Evolutionary conservation across 2,113 vertebrate species (phyloP).

Genomic region (Fulmarus glacialis): DNA sequence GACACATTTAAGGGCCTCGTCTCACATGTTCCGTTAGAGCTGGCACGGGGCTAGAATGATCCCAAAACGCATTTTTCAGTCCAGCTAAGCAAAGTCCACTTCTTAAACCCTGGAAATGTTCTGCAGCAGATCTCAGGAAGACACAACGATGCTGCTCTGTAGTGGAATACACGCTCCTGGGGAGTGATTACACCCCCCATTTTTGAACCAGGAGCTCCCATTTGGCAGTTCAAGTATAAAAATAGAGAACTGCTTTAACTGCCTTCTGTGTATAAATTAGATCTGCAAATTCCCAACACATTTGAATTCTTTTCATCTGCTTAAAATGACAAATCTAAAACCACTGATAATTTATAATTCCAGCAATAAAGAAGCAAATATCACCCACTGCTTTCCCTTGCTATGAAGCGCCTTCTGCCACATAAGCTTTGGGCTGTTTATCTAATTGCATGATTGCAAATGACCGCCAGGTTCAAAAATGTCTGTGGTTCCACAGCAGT

Average conservation of each 20-base stretch:
- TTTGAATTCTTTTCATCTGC: not conserved
- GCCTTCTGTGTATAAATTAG: not conserved
- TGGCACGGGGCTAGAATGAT: not conserved
- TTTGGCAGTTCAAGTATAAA: constrained; percentile 27
- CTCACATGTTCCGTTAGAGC: not conserved
- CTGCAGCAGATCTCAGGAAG: not conserved
- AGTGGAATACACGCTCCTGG: not conserved
- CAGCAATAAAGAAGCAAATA: not conserved
- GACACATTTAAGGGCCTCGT: not conserved
- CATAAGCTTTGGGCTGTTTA: not conserved
- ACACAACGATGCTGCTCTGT: not conserved
- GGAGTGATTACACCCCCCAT: not conserved
- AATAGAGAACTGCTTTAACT: not conserved
- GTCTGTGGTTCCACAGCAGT: not conserved
- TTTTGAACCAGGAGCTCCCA: constrained; percentile 6
- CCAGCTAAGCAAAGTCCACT: not conserved
- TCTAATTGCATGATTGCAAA: not conserved
- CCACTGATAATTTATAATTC: not conserved
- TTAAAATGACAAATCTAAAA: constrained; percentile 9
- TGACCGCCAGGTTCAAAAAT: not conserved
- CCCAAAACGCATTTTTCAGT: not conserved
- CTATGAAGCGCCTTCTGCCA: not conserved
- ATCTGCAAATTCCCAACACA: not conserved
- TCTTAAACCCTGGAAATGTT: not conserved
- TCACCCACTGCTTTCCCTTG: not conserved